Base-by-base conservation (phyloP, 2,797 vertebrate genomes). In the Anabacerthia variegaticeps region DNA sequence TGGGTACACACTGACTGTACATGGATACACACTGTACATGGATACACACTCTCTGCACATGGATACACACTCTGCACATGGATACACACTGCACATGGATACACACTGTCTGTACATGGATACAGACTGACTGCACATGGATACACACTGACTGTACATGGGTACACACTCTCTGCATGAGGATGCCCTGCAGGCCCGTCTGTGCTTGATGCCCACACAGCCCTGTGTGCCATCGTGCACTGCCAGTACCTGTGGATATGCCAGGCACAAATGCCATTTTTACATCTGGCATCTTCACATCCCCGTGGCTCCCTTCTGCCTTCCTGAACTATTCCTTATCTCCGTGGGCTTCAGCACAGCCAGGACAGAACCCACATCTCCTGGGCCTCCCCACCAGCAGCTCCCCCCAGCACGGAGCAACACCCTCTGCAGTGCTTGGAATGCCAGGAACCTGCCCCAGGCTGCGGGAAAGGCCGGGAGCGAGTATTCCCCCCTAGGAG, bases 91-190 rank as follows among this genome's bases (percentile, higher is more conserved):
- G 36, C 8, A 36, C 37, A 39, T 39, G 37, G 37, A 12, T 13
- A 39, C 43, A 19, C 18, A 7, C 6, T 20, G 19, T 39, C 36
- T 19, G 17, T 26, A 20, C 8, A 10, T 28, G 58, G 58, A 28
- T 28, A 12, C 56, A 58, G 5, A 5, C 12, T 27, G 17, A 37
- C 34, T 37, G 15, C 10, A 27, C 11, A 16, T 18, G 21, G 8
- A 69, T n/a, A 13, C 51, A 32, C 52, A 54, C 18, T 19, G 12
- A 12, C 37, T 30, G 48, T 15, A 27, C 0, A 1, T n/a, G 39
- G 46, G 39, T 12, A 36, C 46, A 30, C 7, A 0, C 8, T 21
- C 2, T 8, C 36, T 26, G 16, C 4, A 27, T 0, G 0, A 14
- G 18, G 59, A 43, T 8, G 30, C 34, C 8, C 75, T 58, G 44